phyloP scores from a whole-genome alignment of 2,888 invertebrate genomes.

The Hyalella azteca region DNA sequence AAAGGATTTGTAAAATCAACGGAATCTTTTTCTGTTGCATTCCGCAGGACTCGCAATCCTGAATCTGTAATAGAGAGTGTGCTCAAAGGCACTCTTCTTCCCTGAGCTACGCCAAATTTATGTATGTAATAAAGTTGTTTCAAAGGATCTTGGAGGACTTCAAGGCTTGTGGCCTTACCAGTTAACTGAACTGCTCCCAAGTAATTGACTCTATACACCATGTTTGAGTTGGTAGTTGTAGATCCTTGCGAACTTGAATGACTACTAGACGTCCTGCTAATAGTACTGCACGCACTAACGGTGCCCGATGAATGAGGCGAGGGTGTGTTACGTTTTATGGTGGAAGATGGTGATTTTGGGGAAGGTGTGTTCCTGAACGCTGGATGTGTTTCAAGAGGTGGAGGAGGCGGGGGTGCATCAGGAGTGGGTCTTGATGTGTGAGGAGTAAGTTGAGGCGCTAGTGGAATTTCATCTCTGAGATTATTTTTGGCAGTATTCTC shows the following conservation, averaged over 20 bases:
- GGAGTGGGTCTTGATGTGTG: slow-evolving; percentile 28
- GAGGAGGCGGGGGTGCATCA: slow-evolving; percentile 33
- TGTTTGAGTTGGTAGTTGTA: slow-evolving; percentile 35
- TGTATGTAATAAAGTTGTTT: slow-evolving; percentile 75
- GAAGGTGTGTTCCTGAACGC: slow-evolving; percentile 8
- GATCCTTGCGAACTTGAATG: slow-evolving; percentile 20
- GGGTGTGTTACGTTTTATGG: slow-evolving; percentile 35
- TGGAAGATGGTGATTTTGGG: slow-evolving; percentile 32
- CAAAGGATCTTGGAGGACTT: slow-evolving; percentile 81
- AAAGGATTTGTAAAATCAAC: slow-evolving; percentile 72
- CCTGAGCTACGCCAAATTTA: slow-evolving; percentile 59
- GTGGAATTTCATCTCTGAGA: not conserved
- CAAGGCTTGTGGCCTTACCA: slow-evolving; percentile 75
- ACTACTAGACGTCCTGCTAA: slow-evolving; percentile 25
- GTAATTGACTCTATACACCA: slow-evolving; percentile 71
- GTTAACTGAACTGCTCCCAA: slow-evolving; percentile 80
- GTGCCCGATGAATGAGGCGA: slow-evolving; percentile 33
- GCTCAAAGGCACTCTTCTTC: slow-evolving; percentile 69
- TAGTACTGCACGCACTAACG: slow-evolving; percentile 28
- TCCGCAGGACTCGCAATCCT: slow-evolving; percentile 54
- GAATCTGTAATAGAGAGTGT: slow-evolving; percentile 70
- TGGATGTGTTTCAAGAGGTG: slow-evolving; percentile 33
- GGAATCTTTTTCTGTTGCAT: slow-evolving; percentile 33
- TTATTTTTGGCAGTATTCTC: slow-evolving; percentile 64
- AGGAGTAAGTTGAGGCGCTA: slow-evolving; percentile 39